Conservation (phyloP, 2,888 invertebrate species). For the Syrista parreyssii region DNA sequence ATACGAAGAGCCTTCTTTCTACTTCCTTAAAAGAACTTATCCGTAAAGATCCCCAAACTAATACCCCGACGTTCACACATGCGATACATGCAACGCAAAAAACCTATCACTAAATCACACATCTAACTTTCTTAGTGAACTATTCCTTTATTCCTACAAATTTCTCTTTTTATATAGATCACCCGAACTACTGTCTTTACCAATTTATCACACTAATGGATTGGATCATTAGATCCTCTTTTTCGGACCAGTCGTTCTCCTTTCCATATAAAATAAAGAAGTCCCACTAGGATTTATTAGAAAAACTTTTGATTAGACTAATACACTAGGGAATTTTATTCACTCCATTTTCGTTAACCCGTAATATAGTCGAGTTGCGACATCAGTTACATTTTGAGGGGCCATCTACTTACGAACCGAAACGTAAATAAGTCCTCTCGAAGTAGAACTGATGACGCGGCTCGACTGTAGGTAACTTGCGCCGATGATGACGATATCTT, state of each 20-base stretch:
- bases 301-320: not conserved
- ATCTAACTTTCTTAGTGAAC: not conserved
- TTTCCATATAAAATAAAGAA: not conserved
- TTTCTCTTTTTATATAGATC: not conserved
- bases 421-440: no score
- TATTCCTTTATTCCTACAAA: not conserved
- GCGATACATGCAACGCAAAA: not conserved
- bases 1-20: constrained; percentile 10
- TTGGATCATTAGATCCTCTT: not conserved
- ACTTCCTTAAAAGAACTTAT: not conserved
- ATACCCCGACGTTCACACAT: not conserved
- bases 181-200: not conserved
- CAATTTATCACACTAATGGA: not conserved
- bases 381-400: no score
- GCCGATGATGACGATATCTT: not conserved
- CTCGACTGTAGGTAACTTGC: not conserved
- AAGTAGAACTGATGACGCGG: no score
- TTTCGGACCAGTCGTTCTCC: not conserved
- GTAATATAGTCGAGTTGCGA: no score
- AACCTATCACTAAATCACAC: not conserved
- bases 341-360: not conserved
- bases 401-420: no score
- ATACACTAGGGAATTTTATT: not conserved
- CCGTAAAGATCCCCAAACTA: not conserved
- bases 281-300: not conserved